Evolutionary conservation across 2,888 invertebrate species (phyloP).

Genomic region (Heliothis peltigera): DNA sequence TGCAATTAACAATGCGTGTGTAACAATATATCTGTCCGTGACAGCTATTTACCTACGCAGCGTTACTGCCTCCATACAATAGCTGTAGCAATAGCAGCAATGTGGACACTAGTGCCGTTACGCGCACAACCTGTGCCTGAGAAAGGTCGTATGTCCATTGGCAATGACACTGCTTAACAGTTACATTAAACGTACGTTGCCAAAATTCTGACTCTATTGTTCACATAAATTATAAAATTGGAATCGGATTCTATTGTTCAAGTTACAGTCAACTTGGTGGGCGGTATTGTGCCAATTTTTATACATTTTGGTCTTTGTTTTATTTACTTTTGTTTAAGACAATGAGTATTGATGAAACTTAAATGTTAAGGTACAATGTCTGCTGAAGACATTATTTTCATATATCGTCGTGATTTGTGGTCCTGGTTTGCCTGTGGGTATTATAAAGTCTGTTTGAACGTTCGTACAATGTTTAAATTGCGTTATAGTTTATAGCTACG

Average conservation of each 20-base stretch:
- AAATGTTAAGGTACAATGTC: not conserved
- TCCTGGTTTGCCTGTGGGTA: too few species aligned
- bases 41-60: conserved; percentile 63
- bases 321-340: conserved; percentile 2
- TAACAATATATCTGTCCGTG: conserved; percentile 67
- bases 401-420: not conserved
- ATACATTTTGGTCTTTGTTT: conserved; percentile 1
- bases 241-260: not conserved
- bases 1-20: conserved; percentile 70
- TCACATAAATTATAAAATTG: conserved; percentile 7
- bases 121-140: conserved; percentile 43
- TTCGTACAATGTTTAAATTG: not conserved
- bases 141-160: conserved; percentile 50
- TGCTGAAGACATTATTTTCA: not conserved
- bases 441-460: too few species aligned
- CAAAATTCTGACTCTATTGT: conserved; percentile 37
- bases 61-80: conserved; percentile 55
- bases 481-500: not conserved
- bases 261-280: not conserved
- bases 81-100: conserved; percentile 51
- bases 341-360: not conserved
- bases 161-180: conserved; percentile 54
- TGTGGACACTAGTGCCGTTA: conserved; percentile 59
- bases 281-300: conserved; percentile 2
- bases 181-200: conserved; percentile 42